Conservation (phyloP, 2,113 vertebrate species). For the Toxotes chatareus region DNA sequence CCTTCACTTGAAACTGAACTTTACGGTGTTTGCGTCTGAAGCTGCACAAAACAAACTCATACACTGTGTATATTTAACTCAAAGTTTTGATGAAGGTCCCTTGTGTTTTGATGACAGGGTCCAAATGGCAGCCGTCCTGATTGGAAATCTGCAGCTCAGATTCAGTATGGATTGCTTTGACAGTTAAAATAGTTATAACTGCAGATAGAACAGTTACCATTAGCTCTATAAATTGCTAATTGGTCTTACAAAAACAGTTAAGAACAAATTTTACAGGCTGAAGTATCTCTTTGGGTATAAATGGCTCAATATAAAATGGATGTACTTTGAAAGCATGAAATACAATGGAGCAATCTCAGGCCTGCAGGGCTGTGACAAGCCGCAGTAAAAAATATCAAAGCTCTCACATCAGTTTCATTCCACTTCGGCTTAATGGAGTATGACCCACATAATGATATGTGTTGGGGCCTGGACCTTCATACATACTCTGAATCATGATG, state of each 20-base stretch:
- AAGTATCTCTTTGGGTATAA: neutral
- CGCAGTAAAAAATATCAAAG: neutral
- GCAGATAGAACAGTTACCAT: neutral
- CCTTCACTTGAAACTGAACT: neutral
- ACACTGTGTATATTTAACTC: neutral
- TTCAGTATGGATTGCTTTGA: neutral
- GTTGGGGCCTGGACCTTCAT: neutral
- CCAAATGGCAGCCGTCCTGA: neutral
- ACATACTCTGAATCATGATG: neutral
- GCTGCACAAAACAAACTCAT: neutral
- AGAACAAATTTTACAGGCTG: neutral
- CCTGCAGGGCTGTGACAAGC: neutral
- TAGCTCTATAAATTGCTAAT: neutral
- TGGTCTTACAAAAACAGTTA: neutral
- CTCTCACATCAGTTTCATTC: neutral
- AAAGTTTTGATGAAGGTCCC: neutral
- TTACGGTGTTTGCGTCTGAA: neutral
- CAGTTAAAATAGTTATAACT: neutral
- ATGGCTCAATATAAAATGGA: neutral
- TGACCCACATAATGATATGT: constrained; percentile 18
- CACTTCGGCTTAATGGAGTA: constrained; percentile 5
- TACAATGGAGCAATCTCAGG: neutral
- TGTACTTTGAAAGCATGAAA: neutral
- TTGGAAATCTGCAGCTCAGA: neutral
- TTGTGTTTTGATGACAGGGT: neutral